Percentiles rank a stretch among this genome's conserved stretches.
Conservation (phyloP, 2,113 vertebrate genomes). For the Orthonyx spaldingii region DNA sequence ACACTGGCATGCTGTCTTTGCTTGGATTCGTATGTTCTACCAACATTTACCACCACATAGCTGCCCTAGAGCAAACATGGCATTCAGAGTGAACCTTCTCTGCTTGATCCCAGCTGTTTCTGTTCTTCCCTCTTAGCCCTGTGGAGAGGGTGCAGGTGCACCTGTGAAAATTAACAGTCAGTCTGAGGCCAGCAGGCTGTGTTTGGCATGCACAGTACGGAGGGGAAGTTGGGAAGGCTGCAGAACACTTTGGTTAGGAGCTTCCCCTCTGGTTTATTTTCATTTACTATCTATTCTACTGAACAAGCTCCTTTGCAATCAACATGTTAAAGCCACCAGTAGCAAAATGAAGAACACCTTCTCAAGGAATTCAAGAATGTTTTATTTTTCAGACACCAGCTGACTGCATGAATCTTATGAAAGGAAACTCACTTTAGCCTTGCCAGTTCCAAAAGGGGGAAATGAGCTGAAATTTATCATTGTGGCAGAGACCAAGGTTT, state of each 20-base stretch:
- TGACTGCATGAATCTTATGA: not conserved
- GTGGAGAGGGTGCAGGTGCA: not conserved
- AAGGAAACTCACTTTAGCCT: not conserved
- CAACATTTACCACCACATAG: not conserved
- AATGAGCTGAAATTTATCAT: fast-evolving
- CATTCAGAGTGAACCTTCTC: not conserved
- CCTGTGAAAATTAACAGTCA: not conserved
- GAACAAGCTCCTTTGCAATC: not conserved
- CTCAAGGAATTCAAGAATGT: not conserved
- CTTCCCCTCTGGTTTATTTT: not conserved
- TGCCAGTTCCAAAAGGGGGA: not conserved
- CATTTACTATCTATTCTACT: not conserved
- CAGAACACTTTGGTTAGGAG: not conserved
- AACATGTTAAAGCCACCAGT: not conserved
- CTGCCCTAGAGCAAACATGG: not conserved
- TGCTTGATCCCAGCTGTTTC: not conserved
- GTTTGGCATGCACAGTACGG: fast-evolving
- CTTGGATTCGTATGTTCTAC: not conserved
- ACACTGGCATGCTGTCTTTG: fast-evolving
- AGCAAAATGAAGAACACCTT: not conserved
- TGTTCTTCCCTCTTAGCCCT: not conserved
- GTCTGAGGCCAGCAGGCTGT: not conserved
- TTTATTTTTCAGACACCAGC: not conserved
- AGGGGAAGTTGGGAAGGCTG: not conserved
- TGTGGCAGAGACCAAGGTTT: not conserved